A percentile compares a stretch with the other conserved stretches of the same genome.
These are phyloP conservation scores for Suricata suricatta DNA, from an alignment of 2,113 vertebrate genomes.

Conservation along the genomic window DNA sequence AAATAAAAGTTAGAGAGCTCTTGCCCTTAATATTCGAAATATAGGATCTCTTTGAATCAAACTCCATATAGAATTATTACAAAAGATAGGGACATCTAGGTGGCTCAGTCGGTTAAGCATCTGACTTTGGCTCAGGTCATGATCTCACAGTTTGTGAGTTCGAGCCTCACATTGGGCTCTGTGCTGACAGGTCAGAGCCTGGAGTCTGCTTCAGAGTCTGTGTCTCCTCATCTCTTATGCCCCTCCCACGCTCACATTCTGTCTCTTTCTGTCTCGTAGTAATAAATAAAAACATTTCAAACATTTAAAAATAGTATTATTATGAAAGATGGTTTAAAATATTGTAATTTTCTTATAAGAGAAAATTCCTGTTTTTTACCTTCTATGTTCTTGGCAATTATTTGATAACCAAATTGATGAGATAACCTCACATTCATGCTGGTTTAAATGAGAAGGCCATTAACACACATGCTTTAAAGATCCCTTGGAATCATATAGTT, in stretches of 20 bases:
- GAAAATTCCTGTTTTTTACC: constrained; percentile 13
- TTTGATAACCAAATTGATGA: constrained; percentile 48
- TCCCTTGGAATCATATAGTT: neutral
- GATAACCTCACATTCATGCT: neutral
- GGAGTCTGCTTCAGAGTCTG: too few relatives aligned
- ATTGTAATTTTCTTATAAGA: constrained; percentile 14
- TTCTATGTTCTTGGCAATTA: constrained; percentile 41
- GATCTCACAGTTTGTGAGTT: too few relatives aligned
- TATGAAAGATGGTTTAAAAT: neutral
- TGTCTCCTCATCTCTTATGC: too few relatives aligned
- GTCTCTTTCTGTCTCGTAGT: too few relatives aligned
- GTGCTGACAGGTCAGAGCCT: too few relatives aligned
- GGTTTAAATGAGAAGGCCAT: constrained; percentile 26
- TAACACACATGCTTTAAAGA: constrained; percentile 31
- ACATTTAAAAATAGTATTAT: neutral
- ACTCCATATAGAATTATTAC: neutral
- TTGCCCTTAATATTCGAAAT: neutral
- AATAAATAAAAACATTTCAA: too few relatives aligned
- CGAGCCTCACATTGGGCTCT: too few relatives aligned
- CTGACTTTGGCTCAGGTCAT: too few relatives aligned
- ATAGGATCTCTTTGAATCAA: neutral
- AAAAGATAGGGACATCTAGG: neutral
- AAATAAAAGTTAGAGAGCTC: neutral
- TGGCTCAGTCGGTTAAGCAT: too few relatives aligned
- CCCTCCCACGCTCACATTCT: too few relatives aligned